Conservation (phyloP, 1,140 invertebrate genomes). For the Ceratina australensis region DNA sequence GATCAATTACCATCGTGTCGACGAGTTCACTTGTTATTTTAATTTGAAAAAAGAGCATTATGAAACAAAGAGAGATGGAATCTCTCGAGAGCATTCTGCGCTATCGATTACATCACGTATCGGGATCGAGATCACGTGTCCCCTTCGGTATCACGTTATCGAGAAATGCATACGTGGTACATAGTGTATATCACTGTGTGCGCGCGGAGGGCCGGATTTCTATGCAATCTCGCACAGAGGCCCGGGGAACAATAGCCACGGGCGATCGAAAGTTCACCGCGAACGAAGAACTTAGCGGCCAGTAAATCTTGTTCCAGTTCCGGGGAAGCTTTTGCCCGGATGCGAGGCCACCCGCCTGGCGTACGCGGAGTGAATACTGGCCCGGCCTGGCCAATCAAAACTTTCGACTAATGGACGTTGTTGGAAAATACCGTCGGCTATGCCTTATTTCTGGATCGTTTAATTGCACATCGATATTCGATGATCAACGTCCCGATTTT, state of each 20-base stretch:
- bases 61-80: background rate
- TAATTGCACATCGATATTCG: background rate
- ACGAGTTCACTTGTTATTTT: background rate
- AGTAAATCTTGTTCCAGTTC: constrained; percentile 35
- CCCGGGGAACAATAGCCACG: background rate
- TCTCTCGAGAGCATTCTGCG: background rate
- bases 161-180: background rate
- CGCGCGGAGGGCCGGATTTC: background rate
- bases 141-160: background rate
- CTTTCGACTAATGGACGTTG: constrained; percentile 3
- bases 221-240: background rate
- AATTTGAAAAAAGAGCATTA: background rate
- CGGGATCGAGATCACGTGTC: background rate
- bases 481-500: background rate
- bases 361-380: background rate
- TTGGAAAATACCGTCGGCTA: background rate
- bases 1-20: too few relatives aligned
- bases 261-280: constrained; percentile 1
- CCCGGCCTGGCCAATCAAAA: constrained; percentile 11
- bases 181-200: too few relatives aligned
- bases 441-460: background rate
- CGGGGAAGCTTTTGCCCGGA: background rate
- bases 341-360: background rate
- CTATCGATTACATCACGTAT: background rate
- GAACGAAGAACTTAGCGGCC: background rate